Conservation (phyloP, 2,113 vertebrate species). For the Prinia subflava region DNA sequence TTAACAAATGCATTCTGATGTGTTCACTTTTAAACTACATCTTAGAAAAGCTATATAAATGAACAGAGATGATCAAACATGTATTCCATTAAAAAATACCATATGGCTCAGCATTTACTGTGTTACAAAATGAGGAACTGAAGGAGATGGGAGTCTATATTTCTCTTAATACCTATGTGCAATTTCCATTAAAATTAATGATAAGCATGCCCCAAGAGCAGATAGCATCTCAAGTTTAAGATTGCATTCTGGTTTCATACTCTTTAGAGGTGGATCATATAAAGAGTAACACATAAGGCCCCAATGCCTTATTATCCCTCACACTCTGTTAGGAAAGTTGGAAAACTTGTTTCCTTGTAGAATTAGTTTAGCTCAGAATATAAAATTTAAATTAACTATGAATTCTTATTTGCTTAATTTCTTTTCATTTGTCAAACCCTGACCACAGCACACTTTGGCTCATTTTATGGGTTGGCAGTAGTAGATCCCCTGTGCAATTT, state of each 20-base stretch:
- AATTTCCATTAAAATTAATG: conserved; percentile 31
- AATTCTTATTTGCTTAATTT: not conserved
- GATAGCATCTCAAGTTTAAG: not conserved
- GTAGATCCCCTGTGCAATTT: not conserved
- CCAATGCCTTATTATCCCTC: not conserved
- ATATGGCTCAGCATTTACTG: conserved; percentile 2
- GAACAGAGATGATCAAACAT: conserved; percentile 29
- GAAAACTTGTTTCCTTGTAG: not conserved
- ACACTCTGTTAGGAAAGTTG: not conserved
- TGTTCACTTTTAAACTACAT: not conserved
- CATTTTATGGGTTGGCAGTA: not conserved
- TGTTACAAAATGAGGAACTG: conserved; percentile 4
- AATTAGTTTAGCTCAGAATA: not conserved
- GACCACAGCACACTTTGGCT: not conserved
- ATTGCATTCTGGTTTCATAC: not conserved
- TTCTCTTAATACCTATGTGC: not conserved
- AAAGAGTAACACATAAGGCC: not conserved
- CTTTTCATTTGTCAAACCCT: not conserved
- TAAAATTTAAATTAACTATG: not conserved
- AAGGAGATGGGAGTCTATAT: not conserved
- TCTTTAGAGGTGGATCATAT: not conserved
- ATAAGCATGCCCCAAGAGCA: not conserved
- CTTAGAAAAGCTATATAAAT: conserved; percentile 11
- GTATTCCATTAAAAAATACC: conserved; percentile 14
- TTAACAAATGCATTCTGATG: not conserved